These are phyloP conservation scores for Ailuropoda melanoleuca DNA, from an alignment of 2,113 vertebrate species.

Conservation along the genomic window DNA sequence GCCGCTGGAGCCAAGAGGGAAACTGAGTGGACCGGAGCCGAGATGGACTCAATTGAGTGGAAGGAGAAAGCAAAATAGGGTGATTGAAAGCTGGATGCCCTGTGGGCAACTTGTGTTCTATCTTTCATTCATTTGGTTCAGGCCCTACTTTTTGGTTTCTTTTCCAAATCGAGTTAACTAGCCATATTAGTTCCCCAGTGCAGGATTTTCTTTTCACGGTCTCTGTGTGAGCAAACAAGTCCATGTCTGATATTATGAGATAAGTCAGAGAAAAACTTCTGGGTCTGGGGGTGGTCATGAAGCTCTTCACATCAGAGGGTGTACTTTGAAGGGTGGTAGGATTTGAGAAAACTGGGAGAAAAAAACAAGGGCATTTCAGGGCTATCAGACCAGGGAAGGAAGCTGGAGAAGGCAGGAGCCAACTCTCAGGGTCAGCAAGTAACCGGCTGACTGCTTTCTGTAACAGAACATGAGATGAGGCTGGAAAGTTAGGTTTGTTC, in stretches of 20 bases:
- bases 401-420: not conserved
- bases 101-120: not conserved
- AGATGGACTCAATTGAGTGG: constrained; percentile 69
- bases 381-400: not conserved
- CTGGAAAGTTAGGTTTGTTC: not conserved
- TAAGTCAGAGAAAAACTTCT: not conserved
- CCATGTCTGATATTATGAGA: not conserved
- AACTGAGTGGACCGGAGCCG: constrained; percentile 46
- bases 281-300: not conserved
- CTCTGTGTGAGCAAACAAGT: not conserved
- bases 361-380: not conserved
- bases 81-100: constrained; percentile 55
- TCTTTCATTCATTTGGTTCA: constrained; percentile 44
- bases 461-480: not conserved
- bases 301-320: not conserved
- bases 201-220: not conserved
- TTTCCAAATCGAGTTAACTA: constrained; percentile 28
- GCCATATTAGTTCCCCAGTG: not conserved
- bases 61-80: constrained; percentile 68
- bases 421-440: not conserved
- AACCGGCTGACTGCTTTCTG: not conserved
- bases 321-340: not conserved
- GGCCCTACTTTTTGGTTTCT: constrained; percentile 48
- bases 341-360: not conserved
- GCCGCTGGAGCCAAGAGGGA: constrained; percentile 36